Base-by-base conservation (phyloP, 2,797 vertebrate genomes). In the Chloroceryle inda region DNA sequence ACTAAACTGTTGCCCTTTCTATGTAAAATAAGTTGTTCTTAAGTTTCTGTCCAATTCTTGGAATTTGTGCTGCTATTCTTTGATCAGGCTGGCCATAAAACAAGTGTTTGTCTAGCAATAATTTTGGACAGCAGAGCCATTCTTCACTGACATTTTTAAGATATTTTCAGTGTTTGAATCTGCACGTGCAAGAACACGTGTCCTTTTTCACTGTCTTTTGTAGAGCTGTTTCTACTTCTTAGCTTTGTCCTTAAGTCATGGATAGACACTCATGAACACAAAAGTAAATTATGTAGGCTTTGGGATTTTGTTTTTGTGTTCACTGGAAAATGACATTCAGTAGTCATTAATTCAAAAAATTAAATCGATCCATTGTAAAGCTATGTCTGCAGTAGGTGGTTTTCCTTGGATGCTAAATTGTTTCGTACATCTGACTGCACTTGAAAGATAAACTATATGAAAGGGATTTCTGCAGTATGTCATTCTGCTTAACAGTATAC, bases 41-140 rank as follows among this genome's bases (percentile, higher is more conserved):
- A 17, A 56, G 45, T 53, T 95, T 71, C 75, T 80, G 18, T 72
- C 47, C 55, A 61, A 2, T 67, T 79, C 77, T 91, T 66, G 21
- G 74, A 85, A 85, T 85, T 47, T 63, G 14, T 50, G 58, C 55
- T 88, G 73, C 38, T 52, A 85, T 89, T 85, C 50, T 88, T 49
- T 84, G 74, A 62, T 74, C 85, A 92, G 72, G 49, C 74, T 93
- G 47, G 40, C 85, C 59, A 77, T 40, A 84, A 94, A 96, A 45
- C 59, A 92, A 93, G 49, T 59, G 55, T 59, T 93, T 95, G 89
- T 95, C 87, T 84, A 85, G 90, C 88, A 96, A 73, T 93, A n/a
- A 78, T 96, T 96, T 97, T 92, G 89, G 92, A 76, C 50, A 82
- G 66, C 38, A 77, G 91, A 96, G 91, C 40, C 78, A 84, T 80